Evolutionary conservation across 2,113 vertebrate species (phyloP).

Genomic region (Camelus dromedarius): DNA sequence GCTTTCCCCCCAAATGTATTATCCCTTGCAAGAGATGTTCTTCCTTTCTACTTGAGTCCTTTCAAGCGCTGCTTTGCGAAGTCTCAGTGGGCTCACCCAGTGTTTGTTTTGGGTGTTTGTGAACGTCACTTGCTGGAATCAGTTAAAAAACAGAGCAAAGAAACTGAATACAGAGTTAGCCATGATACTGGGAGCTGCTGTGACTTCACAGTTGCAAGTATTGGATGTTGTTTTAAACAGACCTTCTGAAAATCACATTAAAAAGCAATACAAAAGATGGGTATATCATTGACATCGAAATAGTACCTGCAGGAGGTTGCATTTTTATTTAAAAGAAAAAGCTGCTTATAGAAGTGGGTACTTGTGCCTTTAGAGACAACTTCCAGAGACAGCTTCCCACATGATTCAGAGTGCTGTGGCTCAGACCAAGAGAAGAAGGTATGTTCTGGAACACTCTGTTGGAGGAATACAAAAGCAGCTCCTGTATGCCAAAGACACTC

Average conservation of each 20-base stretch:
- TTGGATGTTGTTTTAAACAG: background rate
- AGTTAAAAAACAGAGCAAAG: background rate
- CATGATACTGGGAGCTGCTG: background rate
- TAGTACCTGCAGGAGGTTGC: background rate
- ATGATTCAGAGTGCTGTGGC: background rate
- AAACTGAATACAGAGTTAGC: background rate
- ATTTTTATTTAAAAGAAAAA: slow-evolving; percentile 45
- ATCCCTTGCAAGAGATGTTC: background rate
- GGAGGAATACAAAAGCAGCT: background rate
- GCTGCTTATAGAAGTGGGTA: background rate
- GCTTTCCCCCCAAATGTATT: background rate
- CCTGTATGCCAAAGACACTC: background rate
- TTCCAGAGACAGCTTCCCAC: background rate
- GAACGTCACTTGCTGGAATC: background rate
- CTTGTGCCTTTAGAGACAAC: background rate
- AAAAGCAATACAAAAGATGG: background rate
- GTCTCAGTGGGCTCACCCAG: background rate
- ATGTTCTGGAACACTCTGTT: background rate
- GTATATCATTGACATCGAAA: background rate
- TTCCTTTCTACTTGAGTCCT: background rate
- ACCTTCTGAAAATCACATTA: slow-evolving; percentile 14
- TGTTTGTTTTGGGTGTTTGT: background rate
- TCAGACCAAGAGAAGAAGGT: background rate
- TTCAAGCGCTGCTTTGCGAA: background rate
- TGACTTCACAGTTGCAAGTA: background rate